Conservation (phyloP, 2,888 invertebrate genomes). For the Tenthredo amoena region DNA sequence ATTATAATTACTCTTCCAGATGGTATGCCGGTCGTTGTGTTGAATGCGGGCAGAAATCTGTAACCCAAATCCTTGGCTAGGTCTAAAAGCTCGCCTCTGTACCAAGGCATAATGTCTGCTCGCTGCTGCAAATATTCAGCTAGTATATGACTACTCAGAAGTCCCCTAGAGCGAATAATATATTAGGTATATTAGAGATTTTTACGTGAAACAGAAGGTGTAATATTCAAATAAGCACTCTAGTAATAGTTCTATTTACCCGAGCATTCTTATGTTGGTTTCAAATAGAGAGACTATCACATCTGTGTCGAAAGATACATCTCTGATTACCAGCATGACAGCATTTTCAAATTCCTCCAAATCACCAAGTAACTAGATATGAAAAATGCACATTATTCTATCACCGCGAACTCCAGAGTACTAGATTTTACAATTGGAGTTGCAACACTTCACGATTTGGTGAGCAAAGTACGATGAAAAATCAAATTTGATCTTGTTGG, state of each 20-base stretch:
- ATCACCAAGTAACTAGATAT: conserved; percentile 88
- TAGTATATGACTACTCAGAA: conserved; percentile 95
- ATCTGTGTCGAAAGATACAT: conserved; percentile 96
- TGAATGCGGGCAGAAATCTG: conserved; percentile 97
- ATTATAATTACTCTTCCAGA: conserved; percentile 88
- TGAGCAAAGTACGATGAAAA: not conserved
- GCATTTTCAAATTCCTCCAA: conserved; percentile 96
- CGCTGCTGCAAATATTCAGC: conserved; percentile 90
- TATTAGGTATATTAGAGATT: not conserved
- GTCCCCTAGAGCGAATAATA: conserved; percentile 82
- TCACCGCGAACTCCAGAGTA: not conserved
- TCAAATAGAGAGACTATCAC: conserved; percentile 98
- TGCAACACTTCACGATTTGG: not conserved
- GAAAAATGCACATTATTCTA: not conserved
- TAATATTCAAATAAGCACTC: not conserved
- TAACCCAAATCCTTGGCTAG: conserved; percentile 97
- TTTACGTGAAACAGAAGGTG: not conserved
- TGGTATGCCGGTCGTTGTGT: conserved; percentile 98
- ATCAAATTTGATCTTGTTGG: not conserved
- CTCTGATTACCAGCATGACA: conserved; percentile 90
- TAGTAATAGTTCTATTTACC: conserved; percentile 81
- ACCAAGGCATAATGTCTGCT: conserved; percentile 89
- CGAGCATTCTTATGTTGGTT: conserved; percentile 98
- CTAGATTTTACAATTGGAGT: not conserved
- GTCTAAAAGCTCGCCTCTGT: conserved; percentile 90